Base-by-base conservation (phyloP, 2,797 vertebrate genomes). In the Tachyglossus aculeatus region DNA sequence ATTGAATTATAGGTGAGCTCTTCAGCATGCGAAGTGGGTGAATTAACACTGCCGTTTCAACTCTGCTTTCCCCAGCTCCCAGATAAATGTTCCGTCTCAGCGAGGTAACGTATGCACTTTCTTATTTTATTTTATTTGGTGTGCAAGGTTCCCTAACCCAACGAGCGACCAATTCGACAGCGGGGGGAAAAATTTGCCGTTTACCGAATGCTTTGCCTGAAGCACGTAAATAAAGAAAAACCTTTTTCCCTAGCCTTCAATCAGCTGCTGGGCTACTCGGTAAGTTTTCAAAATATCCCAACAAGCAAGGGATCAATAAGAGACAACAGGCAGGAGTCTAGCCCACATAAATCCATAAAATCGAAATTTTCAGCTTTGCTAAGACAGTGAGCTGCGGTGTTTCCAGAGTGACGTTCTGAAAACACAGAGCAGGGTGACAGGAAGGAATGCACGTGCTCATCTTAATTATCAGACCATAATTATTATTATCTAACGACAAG, bases 351-450 rank as follows among this genome's bases (percentile, higher is more conserved):
- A 55, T 71, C 83, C 78, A n/a, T n/a, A n/a, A n/a, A n/a, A n/a
- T 53, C 71, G 81, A 81, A 82, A 77, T 86, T 86, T 80, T 57
- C 76, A 82, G 48, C 64, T 18, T 73, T 63, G 54, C 21, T 71
- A 15, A 77, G 65, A 86, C 48, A 87, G 84, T 84, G 78, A 89
- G 81, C 74, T 79, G 86, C 70, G 84, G 45, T 78, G 74, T 75
- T 87, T 78, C 77, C 69, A 81, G 60, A 63, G 9, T 1, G 8
- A 70, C n/a, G n/a, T 71, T 74, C 80, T 77, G 66, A 86, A 87
- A 85, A 56, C 3, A 44, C 74, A 80, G 63, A 65, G 78, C 84
- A 74, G 70, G 78, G 68, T n/a, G n/a, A 57, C 65, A 75, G 83
- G 64, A 40, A 75, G 71, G 69, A 66, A 81, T 84, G 74, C 78